Conservation (phyloP, 1,140 invertebrate species). For the Scaptomyza montana region DNA sequence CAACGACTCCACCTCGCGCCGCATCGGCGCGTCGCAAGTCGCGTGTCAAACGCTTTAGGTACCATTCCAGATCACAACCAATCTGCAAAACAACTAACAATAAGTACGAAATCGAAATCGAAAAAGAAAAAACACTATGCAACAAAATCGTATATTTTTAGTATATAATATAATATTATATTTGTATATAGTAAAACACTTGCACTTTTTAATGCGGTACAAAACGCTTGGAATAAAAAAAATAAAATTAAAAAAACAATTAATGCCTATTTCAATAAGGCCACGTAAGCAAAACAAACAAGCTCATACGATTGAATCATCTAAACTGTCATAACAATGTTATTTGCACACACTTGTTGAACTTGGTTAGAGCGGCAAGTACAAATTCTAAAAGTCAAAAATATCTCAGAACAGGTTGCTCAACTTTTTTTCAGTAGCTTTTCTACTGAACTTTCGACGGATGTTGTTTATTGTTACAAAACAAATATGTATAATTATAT, state of each 20-base stretch:
- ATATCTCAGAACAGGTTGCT: no score
- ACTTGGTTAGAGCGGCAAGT: no score
- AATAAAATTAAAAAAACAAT: no score
- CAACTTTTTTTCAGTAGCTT: no score
- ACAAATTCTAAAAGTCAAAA: no score
- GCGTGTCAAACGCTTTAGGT: constrained; percentile 67
- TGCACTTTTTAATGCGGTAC: no score
- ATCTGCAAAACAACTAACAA: constrained; percentile 34
- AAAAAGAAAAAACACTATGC: constrained; percentile 9
- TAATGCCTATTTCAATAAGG: not conserved
- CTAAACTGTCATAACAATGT: not conserved
- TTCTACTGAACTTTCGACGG: no score
- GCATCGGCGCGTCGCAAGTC: constrained; percentile 62
- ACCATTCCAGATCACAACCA: constrained; percentile 74
- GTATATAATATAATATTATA: no score
- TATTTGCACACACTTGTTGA: not conserved
- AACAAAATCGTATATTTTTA: not conserved
- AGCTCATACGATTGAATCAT: not conserved
- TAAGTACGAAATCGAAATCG: not conserved
- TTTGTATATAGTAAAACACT: no score
- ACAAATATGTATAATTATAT: no score
- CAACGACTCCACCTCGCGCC: constrained; percentile 31
- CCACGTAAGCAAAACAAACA: not conserved
- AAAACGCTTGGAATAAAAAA: not conserved
- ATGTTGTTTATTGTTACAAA: no score